A percentile compares a stretch with the other conserved stretches of the same genome.
These are phyloP conservation scores for Pseudachorutes palmiensis DNA, from an alignment of 1,140 invertebrate genomes.

Conservation along the genomic window DNA sequence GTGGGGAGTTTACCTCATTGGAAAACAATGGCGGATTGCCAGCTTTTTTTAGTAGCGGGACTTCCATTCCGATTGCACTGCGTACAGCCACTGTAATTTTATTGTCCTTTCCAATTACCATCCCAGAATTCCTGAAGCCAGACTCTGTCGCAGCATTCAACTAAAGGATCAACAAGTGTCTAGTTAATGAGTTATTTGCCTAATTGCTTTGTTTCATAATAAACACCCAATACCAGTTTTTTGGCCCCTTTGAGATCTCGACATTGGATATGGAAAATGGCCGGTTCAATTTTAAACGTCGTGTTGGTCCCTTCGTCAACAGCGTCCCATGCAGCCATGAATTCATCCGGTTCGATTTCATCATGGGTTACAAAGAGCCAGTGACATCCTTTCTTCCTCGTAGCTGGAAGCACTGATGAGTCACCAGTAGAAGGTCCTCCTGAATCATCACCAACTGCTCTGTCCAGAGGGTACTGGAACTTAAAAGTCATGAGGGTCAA, in stretches of 20 bases:
- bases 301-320: slow-evolving; percentile 30
- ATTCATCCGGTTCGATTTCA: slow-evolving; percentile 36
- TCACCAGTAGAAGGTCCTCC: not conserved
- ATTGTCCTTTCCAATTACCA: slow-evolving; percentile 46
- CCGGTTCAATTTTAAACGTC: slow-evolving; percentile 50
- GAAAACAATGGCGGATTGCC: slow-evolving; percentile 31
- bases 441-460: not conserved
- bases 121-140: slow-evolving; percentile 51
- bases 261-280: slow-evolving; percentile 50
- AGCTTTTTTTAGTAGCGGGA: slow-evolving; percentile 43
- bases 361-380: slow-evolving; percentile 47
- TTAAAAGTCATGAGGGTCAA: too few species aligned
- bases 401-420: not conserved
- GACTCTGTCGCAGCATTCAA: slow-evolving; percentile 45
- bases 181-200: not conserved
- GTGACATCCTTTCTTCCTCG: slow-evolving; percentile 46
- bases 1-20: slow-evolving; percentile 38
- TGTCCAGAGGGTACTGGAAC: too few species aligned
- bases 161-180: slow-evolving; percentile 37
- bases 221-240: slow-evolving; percentile 36
- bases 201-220: not conserved
- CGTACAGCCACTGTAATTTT: slow-evolving; percentile 47
- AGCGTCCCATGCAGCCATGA: slow-evolving; percentile 37
- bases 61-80: slow-evolving; percentile 46
- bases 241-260: slow-evolving; percentile 44